These are phyloP conservation scores for Cladopsammia gracilis DNA, from an alignment of 64 coral and sea anemone genomes.

Conservation along the genomic window DNA sequence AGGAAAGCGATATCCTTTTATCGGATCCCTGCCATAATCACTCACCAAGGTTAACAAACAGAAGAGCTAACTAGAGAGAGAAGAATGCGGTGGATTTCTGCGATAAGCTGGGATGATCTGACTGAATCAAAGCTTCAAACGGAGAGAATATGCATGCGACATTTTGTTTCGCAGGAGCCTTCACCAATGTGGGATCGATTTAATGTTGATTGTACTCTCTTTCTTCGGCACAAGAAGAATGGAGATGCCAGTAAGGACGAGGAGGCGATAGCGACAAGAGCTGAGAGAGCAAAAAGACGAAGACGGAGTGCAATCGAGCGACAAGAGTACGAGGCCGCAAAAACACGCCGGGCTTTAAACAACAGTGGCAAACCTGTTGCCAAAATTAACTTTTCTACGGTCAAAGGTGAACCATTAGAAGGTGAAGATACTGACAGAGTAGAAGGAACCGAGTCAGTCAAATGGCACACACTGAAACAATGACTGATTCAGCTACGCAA, in stretches of 20 bases:
- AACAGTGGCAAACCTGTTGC: no score
- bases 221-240: conserved; percentile 33
- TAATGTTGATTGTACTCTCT: conserved; percentile 55
- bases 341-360: background rate
- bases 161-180: conserved; percentile 15
- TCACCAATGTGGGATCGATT: conserved; percentile 42
- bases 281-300: background rate
- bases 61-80: background rate
- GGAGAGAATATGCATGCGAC: background rate
- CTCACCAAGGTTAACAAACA: background rate
- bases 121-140: background rate
- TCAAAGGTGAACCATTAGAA: no score
- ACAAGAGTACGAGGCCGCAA: conserved; percentile 9
- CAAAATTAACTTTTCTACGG: no score
- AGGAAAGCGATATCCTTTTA: background rate
- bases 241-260: background rate
- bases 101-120: background rate
- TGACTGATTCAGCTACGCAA: no score
- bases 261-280: background rate
- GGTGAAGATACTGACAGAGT: no score
- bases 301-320: conserved; percentile 5
- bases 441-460: no score
- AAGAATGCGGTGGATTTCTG: conserved; percentile 26
- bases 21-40: conserved; percentile 4
- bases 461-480: no score